Percentiles rank a stretch among this genome's conserved stretches.
These are phyloP conservation scores for Agriotes lineatus DNA, from an alignment of 2,888 invertebrate genomes.

Conservation along the genomic window DNA sequence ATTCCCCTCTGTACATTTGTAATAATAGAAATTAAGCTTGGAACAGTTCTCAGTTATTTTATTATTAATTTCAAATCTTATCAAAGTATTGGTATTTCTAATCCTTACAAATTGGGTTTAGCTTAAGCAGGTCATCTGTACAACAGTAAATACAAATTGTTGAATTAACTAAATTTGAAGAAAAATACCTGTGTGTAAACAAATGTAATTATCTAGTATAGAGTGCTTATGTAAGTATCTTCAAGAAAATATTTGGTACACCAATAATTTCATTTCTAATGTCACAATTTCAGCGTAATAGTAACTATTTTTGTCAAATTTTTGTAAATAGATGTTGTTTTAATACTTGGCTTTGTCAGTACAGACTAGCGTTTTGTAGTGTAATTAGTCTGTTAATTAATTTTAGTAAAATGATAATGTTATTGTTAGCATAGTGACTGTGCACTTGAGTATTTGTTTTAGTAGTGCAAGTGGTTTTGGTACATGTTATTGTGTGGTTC, in stretches of 20 bases:
- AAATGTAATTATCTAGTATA: background rate
- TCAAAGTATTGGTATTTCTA: no score
- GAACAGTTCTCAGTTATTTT: no score
- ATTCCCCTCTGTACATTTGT: no score
- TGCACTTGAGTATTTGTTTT: slow-evolving; percentile 33
- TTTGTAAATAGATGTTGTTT: slow-evolving; percentile 33
- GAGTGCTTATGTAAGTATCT: background rate
- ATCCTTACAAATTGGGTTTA: no score
- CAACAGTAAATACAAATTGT: no score
- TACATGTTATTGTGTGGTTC: slow-evolving; percentile 40
- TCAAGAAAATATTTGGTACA: background rate
- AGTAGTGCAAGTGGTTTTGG: slow-evolving; percentile 36
- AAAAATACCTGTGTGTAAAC: no score
- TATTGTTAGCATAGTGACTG: slow-evolving; percentile 31
- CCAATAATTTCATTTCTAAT: background rate
- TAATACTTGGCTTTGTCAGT: slow-evolving; percentile 23
- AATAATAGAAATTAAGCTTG: no score
- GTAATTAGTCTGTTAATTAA: slow-evolving; percentile 36
- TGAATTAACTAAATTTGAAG: no score
- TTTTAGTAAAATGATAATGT: slow-evolving; percentile 30
- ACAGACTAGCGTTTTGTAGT: slow-evolving; percentile 22
- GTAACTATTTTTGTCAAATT: slow-evolving; percentile 27
- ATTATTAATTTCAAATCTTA: no score
- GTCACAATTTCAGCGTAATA: slow-evolving; percentile 1
- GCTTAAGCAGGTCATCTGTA: no score